These are phyloP conservation scores for Nicator chloris DNA, from an alignment of 2,113 vertebrate species.

Conservation along the genomic window DNA sequence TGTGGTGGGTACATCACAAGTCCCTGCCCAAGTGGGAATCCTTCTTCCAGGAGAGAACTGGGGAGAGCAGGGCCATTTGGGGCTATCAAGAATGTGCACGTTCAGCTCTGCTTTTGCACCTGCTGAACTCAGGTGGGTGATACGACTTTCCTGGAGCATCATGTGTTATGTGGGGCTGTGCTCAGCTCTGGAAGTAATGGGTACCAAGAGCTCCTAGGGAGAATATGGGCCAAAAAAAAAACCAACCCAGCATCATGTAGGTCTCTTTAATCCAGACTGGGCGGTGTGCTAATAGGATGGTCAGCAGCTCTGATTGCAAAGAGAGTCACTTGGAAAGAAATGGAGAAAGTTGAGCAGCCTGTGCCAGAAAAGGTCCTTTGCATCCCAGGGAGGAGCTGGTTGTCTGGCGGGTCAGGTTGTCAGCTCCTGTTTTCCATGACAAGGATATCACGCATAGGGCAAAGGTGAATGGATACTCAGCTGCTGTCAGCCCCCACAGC, in stretches of 20 bases:
- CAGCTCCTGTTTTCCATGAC: neutral
- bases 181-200: constrained; percentile 8
- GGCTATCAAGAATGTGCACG: neutral
- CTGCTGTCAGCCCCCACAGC: neutral
- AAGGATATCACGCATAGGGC: neutral
- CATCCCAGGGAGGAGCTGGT: neutral
- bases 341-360: rapidly evolving
- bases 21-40: neutral
- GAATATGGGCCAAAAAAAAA: neutral
- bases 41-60: neutral
- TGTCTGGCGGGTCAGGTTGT: neutral
- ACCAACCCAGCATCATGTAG: neutral
- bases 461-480: neutral
- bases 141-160: neutral
- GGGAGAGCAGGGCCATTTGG: neutral
- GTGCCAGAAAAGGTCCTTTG: neutral
- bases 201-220: neutral
- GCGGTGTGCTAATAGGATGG: neutral
- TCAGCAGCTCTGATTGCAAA: neutral
- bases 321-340: neutral
- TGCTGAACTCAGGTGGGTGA: neutral
- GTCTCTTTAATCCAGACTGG: neutral
- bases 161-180: neutral
- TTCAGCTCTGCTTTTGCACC: neutral
- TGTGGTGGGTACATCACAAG: neutral